These are phyloP conservation scores for Eospalax fontanierii DNA, from an alignment of 2,797 vertebrate genomes.

Conservation along the genomic window DNA sequence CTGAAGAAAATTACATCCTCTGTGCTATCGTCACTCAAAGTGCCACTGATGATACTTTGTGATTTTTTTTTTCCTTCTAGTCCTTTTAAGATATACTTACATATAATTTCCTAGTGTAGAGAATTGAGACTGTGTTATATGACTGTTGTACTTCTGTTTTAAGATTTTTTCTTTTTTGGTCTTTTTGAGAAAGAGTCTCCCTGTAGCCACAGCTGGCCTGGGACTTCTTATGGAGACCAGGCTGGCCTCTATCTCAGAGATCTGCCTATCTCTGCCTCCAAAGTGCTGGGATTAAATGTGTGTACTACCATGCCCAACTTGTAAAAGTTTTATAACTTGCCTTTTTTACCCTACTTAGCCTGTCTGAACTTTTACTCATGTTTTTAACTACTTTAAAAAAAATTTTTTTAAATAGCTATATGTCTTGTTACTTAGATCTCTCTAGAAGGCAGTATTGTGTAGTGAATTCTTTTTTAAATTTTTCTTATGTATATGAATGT, in stretches of 20 bases:
- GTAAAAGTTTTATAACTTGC: conserved; percentile 24
- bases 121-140: background rate
- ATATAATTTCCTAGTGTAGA: conserved; percentile 10
- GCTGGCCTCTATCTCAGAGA: too few relatives aligned
- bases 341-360: background rate
- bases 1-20: conserved; percentile 33
- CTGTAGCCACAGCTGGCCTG: too few relatives aligned
- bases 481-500: too few relatives aligned
- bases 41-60: background rate
- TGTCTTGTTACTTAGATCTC: background rate
- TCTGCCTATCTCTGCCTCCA: too few relatives aligned
- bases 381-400: background rate
- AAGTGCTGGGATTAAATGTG: too few relatives aligned
- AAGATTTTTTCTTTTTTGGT: too few relatives aligned
- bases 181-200: too few relatives aligned
- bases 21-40: background rate
- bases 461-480: too few relatives aligned
- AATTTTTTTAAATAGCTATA: conserved; percentile 4
- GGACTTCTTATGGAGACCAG: too few relatives aligned
- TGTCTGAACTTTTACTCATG: background rate
- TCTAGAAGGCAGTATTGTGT: background rate
- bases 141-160: background rate
- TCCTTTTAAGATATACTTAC: conserved; percentile 2
- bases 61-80: background rate
- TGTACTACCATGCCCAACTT: too few relatives aligned